Evolutionary conservation across 2,888 invertebrate species (phyloP), one percentile per base, ranked within the genome.

Genomic region (Lycaena phlaeas): DNA sequence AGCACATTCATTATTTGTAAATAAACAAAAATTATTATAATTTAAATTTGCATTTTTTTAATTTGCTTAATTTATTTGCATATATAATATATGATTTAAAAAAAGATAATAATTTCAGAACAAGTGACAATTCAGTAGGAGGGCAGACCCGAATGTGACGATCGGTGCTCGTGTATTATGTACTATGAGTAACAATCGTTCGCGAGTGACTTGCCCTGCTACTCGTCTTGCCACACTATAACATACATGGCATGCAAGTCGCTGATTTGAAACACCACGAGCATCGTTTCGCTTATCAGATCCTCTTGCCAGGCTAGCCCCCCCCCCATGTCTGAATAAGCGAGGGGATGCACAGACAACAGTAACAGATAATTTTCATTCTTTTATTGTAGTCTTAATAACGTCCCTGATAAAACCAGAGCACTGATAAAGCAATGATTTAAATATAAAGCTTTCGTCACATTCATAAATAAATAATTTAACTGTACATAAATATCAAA

Each of bases 241-340:
- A 71, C 64, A 73, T 82, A 82, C 75, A 75, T 57, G 81, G 79
- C 73, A 76, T 65, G 64, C 76, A 72, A 63, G 81, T 69, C 84
- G 82, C 72, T 81, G 82, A 79, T 82, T 79, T 84, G 82, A 79
- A 59, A 67, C 78, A 77, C 79, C 82, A 82, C 82, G 64, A 49
- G 64, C 78, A 74, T 74, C 72, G 54, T 72, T 69, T 72, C 77
- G 75, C 76, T 79, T 69, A 58, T 62, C 73, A 69, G 68, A 65
- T 44, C n/a, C 53, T 31, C 44, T 38, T 5, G 10, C 11, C n/a
- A n/a, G n/a, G n/a, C n/a, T n/a, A n/a, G n/a, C n/a, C n/a, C 14
- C 10, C 41, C 36, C 14, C 43, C 44, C 41, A 15, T 31, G 48
- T 64, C 64, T 75, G 68, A 57, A 64, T 51, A 64, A 72, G 77